Evolutionary conservation across 1,140 invertebrate genomes (phyloP).

Genomic region (Rhizoglyphus robini): DNA sequence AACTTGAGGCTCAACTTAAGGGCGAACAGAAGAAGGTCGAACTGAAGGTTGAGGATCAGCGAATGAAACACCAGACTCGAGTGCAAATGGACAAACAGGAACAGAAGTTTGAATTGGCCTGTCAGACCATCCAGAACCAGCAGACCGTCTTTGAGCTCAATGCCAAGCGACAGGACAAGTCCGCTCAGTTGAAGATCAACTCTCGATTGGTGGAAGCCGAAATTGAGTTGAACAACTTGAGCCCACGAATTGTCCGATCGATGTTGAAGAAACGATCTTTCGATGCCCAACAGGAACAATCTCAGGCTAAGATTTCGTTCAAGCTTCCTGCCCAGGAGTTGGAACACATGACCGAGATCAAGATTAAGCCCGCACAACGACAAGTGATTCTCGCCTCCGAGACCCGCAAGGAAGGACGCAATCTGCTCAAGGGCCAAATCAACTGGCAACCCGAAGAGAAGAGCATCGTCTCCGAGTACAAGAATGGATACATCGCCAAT

Average conservation of each 20-base stretch:
- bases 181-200: background rate
- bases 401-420: background rate
- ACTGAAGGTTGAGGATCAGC: background rate
- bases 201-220: background rate
- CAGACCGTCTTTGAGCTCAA: background rate
- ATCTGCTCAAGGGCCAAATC: background rate
- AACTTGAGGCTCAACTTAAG: background rate
- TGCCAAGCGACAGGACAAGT: background rate
- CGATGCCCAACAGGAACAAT: background rate
- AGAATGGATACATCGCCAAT: constrained; percentile 9
- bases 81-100: background rate
- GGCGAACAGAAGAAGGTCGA: background rate
- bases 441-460: background rate
- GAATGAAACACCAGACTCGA: background rate
- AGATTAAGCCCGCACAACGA: background rate
- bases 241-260: background rate
- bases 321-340: background rate
- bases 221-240: background rate
- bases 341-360: background rate
- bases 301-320: background rate
- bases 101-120: background rate
- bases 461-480: constrained; percentile 6
- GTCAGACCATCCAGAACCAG: background rate
- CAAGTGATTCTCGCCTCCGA: background rate
- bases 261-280: background rate